Conservation (phyloP, 2,888 invertebrate species). For the Chrysopilus asiliformis region DNA sequence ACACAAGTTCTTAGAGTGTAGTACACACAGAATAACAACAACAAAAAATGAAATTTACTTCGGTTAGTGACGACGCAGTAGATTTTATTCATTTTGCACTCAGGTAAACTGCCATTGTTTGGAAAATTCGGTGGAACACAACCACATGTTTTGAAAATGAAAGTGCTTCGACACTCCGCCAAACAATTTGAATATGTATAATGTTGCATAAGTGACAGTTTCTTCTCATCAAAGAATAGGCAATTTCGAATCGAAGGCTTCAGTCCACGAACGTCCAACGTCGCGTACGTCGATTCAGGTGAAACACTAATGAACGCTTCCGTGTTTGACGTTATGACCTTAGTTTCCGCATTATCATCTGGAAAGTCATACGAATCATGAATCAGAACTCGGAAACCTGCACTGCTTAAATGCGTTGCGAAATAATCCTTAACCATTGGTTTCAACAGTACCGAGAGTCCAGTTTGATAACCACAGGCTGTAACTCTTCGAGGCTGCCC, state of each 20-base stretch:
- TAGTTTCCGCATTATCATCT: slow-evolving; percentile 45
- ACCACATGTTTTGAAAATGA: slow-evolving; percentile 39
- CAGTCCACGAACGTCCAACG: slow-evolving; percentile 40
- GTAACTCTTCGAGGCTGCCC: slow-evolving; percentile 45
- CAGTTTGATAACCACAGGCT: slow-evolving; percentile 55
- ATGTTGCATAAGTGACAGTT: slow-evolving; percentile 27
- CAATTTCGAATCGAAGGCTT: slow-evolving; percentile 41
- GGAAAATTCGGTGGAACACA: slow-evolving; percentile 48
- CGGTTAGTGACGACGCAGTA: slow-evolving; percentile 25
- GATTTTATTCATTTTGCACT: slow-evolving; percentile 23
- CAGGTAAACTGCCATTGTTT: slow-evolving; percentile 26
- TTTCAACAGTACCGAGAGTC: slow-evolving; percentile 45
- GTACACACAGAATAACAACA: no score
- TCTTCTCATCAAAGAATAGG: slow-evolving; percentile 43
- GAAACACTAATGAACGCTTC: slow-evolving; percentile 48
- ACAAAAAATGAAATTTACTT: no score
- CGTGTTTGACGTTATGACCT: slow-evolving; percentile 42
- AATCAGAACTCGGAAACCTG: slow-evolving; percentile 48
- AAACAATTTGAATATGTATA: slow-evolving; percentile 56
- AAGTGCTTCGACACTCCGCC: slow-evolving; percentile 41
- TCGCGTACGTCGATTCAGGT: slow-evolving; percentile 51
- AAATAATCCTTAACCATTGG: slow-evolving; percentile 47
- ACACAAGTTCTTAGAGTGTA: no score
- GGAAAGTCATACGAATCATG: slow-evolving; percentile 53
- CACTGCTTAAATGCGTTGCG: slow-evolving; percentile 45